Percentiles rank a stretch among this genome's conserved stretches.
phyloP scores from a whole-genome alignment of 1,140 invertebrate genomes.

The Heliothis subflexa region DNA sequence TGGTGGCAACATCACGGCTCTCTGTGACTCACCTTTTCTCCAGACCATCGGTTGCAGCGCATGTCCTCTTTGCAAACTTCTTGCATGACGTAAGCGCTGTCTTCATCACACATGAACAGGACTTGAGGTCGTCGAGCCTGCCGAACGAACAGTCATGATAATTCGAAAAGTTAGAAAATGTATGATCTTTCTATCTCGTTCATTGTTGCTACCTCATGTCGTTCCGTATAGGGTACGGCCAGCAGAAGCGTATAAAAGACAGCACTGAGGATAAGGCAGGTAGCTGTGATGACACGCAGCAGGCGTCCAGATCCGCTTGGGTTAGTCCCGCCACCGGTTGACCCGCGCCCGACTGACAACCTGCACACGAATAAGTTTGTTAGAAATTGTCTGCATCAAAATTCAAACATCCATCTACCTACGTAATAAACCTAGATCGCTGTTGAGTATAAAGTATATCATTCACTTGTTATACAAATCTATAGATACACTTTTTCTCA shows the following conservation, averaged over 20 bases:
- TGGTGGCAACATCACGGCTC: not conserved
- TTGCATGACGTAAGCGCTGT: conserved; percentile 89
- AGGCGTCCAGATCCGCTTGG: conserved; percentile 86
- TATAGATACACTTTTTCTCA: too few species aligned
- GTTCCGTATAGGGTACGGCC: conserved; percentile 88
- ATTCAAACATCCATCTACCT: too few species aligned
- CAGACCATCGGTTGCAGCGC: conserved; percentile 88
- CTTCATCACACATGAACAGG: conserved; percentile 89
- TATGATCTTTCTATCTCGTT: too few species aligned
- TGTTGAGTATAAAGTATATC: too few species aligned
- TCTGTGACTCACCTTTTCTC: conserved; percentile 82
- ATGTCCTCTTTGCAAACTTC: conserved; percentile 88
- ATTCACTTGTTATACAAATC: too few species aligned
- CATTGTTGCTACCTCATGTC: conserved; percentile 75
- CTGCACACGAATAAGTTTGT: conserved; percentile 55
- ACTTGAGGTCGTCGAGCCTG: conserved; percentile 87
- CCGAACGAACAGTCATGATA: not conserved
- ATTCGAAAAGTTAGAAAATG: too few species aligned
- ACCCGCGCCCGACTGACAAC: conserved; percentile 83
- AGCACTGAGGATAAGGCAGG: conserved; percentile 89
- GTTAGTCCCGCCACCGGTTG: conserved; percentile 72
- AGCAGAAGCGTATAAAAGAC: conserved; percentile 89
- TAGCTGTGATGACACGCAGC: conserved; percentile 89
- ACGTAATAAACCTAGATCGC: too few species aligned
- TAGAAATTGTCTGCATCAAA: too few species aligned